Percentiles rank a stretch among this genome's conserved stretches.
Conservation (phyloP, 1,140 invertebrate species). For the Hypothenemus hampei region DNA sequence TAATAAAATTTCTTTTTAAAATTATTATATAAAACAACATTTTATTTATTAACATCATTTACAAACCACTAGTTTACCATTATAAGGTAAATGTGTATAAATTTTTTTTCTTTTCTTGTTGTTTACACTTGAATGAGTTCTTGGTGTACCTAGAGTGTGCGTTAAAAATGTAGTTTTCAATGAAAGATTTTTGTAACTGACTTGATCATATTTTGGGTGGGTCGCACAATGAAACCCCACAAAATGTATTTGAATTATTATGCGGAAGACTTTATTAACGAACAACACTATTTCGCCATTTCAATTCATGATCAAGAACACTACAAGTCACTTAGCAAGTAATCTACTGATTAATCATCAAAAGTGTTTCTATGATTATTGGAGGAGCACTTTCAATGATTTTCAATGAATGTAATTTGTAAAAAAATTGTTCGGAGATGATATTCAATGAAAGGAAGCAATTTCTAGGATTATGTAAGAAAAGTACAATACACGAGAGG, state of each 20-base stretch:
- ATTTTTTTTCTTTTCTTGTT: constrained; percentile 7
- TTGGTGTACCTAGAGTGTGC: constrained; percentile 42
- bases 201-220: too few relatives aligned
- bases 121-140: constrained; percentile 31
- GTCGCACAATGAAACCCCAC: too few relatives aligned
- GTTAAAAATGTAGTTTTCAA: too few relatives aligned
- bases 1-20: constrained; percentile 43
- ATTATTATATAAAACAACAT: constrained; percentile 46
- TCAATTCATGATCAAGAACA: constrained; percentile 10
- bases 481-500: constrained; percentile 3
- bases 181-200: too few relatives aligned
- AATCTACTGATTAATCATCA: constrained; percentile 3
- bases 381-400: background rate
- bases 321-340: background rate
- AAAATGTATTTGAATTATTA: too few relatives aligned
- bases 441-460: background rate
- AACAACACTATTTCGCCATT: too few relatives aligned
- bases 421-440: too few relatives aligned
- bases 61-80: constrained; percentile 38
- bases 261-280: too few relatives aligned
- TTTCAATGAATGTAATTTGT: background rate
- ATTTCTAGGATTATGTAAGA: constrained; percentile 5
- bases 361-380: background rate
- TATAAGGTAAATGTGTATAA: constrained; percentile 5
- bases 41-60: constrained; percentile 46